Conservation (phyloP, 2,797 vertebrate species). For the Poecilia wingei region DNA sequence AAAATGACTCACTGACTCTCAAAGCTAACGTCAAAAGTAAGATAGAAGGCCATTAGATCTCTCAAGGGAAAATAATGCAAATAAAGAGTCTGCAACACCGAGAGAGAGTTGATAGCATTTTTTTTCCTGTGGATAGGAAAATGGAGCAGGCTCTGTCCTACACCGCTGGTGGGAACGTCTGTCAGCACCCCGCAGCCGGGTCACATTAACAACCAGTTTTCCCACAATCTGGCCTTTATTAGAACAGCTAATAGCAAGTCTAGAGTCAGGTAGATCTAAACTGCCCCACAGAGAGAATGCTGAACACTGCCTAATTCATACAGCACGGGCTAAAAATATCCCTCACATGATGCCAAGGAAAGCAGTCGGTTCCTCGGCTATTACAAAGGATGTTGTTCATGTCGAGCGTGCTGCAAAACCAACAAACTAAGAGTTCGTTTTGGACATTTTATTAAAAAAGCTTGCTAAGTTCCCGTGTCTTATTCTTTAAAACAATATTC, state of each 20-base stretch:
- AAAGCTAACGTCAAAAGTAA: slow-evolving; percentile 65
- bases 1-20: slow-evolving; percentile 58
- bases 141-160: slow-evolving; percentile 70
- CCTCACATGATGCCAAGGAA: slow-evolving; percentile 55
- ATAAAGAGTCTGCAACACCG: slow-evolving; percentile 65
- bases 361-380: slow-evolving; percentile 52
- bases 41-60: slow-evolving; percentile 71
- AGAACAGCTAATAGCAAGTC: slow-evolving; percentile 71
- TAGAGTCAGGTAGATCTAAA: slow-evolving; percentile 80
- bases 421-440: slow-evolving; percentile 26
- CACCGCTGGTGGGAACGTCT: slow-evolving; percentile 77
- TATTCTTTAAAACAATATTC: slow-evolving; percentile 10
- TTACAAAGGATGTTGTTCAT: slow-evolving; percentile 59
- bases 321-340: slow-evolving; percentile 71
- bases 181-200: slow-evolving; percentile 75
- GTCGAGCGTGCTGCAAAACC: slow-evolving; percentile 20
- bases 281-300: slow-evolving; percentile 72
- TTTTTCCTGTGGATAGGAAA: slow-evolving; percentile 76
- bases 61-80: slow-evolving; percentile 71
- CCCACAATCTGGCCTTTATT: slow-evolving; percentile 84
- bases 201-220: slow-evolving; percentile 81
- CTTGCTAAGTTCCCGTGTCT: slow-evolving; percentile 12
- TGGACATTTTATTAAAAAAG: slow-evolving; percentile 28
- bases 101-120: slow-evolving; percentile 67
- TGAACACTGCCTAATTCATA: slow-evolving; percentile 69